Evolutionary conservation across 1,140 invertebrate genomes (phyloP), one percentile per base, ranked within the genome.

Genomic region (Scaptomyza hsui): DNA sequence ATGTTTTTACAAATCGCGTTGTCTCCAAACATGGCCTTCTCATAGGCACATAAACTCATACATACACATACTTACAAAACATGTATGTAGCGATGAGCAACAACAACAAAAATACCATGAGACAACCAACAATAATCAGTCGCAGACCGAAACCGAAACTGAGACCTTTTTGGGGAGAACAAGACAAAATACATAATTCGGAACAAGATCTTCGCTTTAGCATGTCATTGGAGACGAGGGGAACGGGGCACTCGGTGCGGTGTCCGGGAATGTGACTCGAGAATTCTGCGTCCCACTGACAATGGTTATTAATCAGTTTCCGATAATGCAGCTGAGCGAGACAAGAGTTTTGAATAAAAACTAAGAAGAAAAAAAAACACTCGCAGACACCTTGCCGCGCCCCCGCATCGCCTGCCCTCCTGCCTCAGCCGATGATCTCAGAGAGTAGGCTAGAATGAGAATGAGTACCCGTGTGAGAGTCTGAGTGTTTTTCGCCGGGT

Each of bases 241-340:
- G 48, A 42, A 15, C 44, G 37, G 10, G 13, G 42, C 51, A 64
- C 35, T 45, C 37, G 56, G 53, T 42, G 24, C n/a, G 49, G 48
- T 45, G 44, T 60, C 67, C 45, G 59, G 59, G 60, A 48, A 61
- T 59, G 42, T 39, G 16, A 48, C 29, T 63, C 41, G 21, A 24
- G 74, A 42, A 49, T 26, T 48, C 62, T 56, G 32, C 21, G 59
- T 32, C 37, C 32, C 67, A 51, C 48, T 80, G 82, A 78, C 83
- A 88, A 60, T 55, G 71, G 82, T 88, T 89, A 89, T 88, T 88
- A 89, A 88, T 88, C 82, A 88, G 75, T 82, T 89, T 72, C 75
- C 83, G 83, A 88, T 88, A 88, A 78, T 82, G 67, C 74, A 78
- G 78, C 47, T 64, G 74, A 75, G 32, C 71, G 67, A 72, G 82